Base-by-base conservation (phyloP, 2,797 vertebrate species). In the Euphonia xanthogaster region DNA sequence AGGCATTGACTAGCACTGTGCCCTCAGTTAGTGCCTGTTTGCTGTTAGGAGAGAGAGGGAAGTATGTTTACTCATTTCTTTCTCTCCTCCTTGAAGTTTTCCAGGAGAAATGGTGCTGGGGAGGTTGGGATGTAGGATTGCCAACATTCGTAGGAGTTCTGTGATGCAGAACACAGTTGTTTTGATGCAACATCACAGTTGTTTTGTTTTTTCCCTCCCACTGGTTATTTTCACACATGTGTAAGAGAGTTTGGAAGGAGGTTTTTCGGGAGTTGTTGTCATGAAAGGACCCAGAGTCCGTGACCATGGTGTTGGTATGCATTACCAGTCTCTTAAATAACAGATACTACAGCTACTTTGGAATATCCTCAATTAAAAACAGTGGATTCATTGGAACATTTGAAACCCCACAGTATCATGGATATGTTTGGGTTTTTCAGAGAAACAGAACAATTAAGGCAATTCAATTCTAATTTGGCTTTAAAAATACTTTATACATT, bases 401-500 rank as follows among this genome's bases (percentile, higher is more conserved):
- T 67, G 14, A 57, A 91, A 91, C 1, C 7, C 30, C 8, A 8
- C 47, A 47, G 20, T 51, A 45, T 18, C 28, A 53, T 73, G 61
- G 44, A 25, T 66, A 14, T 45, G 18, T 48, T 33, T 47, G n/a
- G 9, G 0, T 25, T 39, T 25, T 77, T 71, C 60, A 71, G 78
- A 80, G 61, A 50, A 85, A 80, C 61, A 71, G 39, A 63, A 74
- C 27, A 68, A 27, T 74, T 79, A 87, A 84, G 35, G 66, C 12
- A 91, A 87, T 71, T 88, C 4, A 60, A 3, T 85, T 95, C 47
- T 93, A 92, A 93, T 93, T 81, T 84, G 74, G 53, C 67, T 93
- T 95, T 71, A 33, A 89, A 96, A 96, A 83, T 54, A 57, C 50
- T 86, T 91, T 60, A 71, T 25, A 48, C 42, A 68, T 80, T 86